These are phyloP conservation scores for Lagria hirta DNA, from an alignment of 2,888 invertebrate species.

Conservation along the genomic window DNA sequence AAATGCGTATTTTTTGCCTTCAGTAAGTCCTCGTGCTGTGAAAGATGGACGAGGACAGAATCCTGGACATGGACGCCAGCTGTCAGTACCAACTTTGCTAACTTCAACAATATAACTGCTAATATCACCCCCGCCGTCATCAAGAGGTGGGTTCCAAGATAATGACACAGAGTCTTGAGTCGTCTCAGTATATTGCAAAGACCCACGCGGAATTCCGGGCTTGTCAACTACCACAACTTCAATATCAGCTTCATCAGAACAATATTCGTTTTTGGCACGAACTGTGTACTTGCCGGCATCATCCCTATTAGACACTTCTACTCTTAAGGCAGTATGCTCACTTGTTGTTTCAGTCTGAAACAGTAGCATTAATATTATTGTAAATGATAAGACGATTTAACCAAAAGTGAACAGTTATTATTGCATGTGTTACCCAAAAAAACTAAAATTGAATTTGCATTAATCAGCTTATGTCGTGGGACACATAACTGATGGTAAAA, in stretches of 20 bases:
- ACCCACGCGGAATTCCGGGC: slow-evolving; percentile 87
- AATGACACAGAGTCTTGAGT: slow-evolving; percentile 85
- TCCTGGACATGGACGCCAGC: slow-evolving; percentile 93
- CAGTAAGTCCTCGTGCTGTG: slow-evolving; percentile 89
- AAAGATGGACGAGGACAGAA: slow-evolving; percentile 87
- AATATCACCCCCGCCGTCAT: slow-evolving; percentile 92
- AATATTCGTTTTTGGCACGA: slow-evolving; percentile 82
- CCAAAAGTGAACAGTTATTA: no score
- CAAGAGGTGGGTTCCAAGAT: slow-evolving; percentile 84
- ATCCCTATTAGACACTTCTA: slow-evolving; percentile 81
- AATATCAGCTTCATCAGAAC: slow-evolving; percentile 87
- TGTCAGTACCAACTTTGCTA: slow-evolving; percentile 85
- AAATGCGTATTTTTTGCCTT: slow-evolving; percentile 93
- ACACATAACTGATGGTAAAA: no score
- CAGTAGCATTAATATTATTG: no score
- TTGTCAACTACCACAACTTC: slow-evolving; percentile 92
- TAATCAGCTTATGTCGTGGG: no score
- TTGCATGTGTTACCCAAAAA: no score
- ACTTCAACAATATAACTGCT: slow-evolving; percentile 96
- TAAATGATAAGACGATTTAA: no score
- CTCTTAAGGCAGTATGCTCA: slow-evolving; percentile 77
- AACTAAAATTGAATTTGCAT: no score
- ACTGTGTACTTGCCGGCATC: slow-evolving; percentile 90
- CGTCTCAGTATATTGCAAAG: slow-evolving; percentile 77
- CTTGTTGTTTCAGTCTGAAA: slow-evolving; percentile 77